These are phyloP conservation scores for Butorides virescens DNA, from an alignment of 2,113 vertebrate species.

Conservation along the genomic window DNA sequence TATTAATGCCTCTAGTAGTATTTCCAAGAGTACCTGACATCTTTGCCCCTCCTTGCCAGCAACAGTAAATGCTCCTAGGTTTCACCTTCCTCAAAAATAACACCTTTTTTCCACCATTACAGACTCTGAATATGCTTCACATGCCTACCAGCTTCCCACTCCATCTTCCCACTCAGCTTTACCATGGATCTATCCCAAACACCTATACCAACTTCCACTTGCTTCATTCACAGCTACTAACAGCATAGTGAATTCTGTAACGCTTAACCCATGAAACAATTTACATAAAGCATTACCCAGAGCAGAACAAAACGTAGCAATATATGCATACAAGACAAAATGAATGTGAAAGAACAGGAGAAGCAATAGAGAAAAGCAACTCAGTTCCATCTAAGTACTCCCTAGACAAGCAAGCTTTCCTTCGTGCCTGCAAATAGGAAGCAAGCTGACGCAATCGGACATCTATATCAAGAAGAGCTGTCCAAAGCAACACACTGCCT, in stretches of 20 bases:
- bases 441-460: not conserved
- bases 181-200: not conserved
- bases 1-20: not conserved
- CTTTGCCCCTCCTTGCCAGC: not conserved
- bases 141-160: not conserved
- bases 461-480: not conserved
- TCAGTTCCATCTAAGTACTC: not conserved
- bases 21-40: not conserved
- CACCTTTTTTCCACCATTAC: not conserved
- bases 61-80: not conserved
- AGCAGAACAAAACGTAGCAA: not conserved
- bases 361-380: not conserved
- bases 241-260: not conserved
- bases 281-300: not conserved
- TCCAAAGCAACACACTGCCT: not conserved
- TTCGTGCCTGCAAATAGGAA: fast-evolving
- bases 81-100: not conserved
- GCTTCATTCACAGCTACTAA: not conserved
- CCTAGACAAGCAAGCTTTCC: not conserved
- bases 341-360: not conserved
- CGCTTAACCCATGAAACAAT: not conserved
- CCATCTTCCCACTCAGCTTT: not conserved
- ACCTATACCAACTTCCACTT: not conserved
- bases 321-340: not conserved
- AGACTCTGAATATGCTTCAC: not conserved